Evolutionary conservation across 2,113 vertebrate species (phyloP).

Genomic region (Misgurnus anguillicaudatus): DNA sequence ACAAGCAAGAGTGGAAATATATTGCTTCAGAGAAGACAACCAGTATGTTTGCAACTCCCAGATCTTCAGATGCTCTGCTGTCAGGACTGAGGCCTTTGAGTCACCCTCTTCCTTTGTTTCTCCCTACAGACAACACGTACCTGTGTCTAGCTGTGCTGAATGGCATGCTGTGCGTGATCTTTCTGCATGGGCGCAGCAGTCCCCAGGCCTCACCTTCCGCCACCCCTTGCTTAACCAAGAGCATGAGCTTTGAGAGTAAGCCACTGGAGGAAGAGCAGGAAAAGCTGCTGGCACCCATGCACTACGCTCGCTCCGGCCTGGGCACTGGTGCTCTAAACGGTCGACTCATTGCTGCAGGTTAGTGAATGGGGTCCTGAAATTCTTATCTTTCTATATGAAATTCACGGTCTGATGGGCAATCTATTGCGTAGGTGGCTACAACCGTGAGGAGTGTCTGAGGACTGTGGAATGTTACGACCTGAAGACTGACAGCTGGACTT

Average conservation of each 20-base stretch:
- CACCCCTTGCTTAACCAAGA: slow-evolving; percentile 93
- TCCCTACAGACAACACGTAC: slow-evolving; percentile 85
- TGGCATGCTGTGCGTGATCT: slow-evolving; percentile 91
- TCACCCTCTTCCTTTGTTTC: not conserved
- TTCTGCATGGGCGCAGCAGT: slow-evolving; percentile 93
- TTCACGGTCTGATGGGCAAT: not conserved
- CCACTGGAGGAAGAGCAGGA: slow-evolving; percentile 81
- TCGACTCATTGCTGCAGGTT: slow-evolving; percentile 91
- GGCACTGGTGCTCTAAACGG: slow-evolving; percentile 87
- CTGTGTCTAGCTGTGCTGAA: slow-evolving; percentile 96
- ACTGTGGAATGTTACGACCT: slow-evolving; percentile 97
- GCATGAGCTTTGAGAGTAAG: slow-evolving; percentile 91
- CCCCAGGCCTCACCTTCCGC: slow-evolving; percentile 91
- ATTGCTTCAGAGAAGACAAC: slow-evolving; percentile 96
- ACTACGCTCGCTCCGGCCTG: slow-evolving; percentile 92
- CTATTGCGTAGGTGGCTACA: slow-evolving; percentile 86
- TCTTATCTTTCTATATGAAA: not conserved
- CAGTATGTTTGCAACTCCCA: slow-evolving; percentile 79
- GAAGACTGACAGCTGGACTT: slow-evolving; percentile 87
- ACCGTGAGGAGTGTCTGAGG: slow-evolving; percentile 94
- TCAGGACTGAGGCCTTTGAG: not conserved
- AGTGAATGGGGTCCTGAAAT: slow-evolving; percentile 17
- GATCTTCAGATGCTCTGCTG: not conserved
- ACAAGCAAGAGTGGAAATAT: slow-evolving; percentile 98
- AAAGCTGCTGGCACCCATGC: slow-evolving; percentile 92